Evolutionary conservation across 2,113 vertebrate species (phyloP).

Genomic region (Lagopus leucura): DNA sequence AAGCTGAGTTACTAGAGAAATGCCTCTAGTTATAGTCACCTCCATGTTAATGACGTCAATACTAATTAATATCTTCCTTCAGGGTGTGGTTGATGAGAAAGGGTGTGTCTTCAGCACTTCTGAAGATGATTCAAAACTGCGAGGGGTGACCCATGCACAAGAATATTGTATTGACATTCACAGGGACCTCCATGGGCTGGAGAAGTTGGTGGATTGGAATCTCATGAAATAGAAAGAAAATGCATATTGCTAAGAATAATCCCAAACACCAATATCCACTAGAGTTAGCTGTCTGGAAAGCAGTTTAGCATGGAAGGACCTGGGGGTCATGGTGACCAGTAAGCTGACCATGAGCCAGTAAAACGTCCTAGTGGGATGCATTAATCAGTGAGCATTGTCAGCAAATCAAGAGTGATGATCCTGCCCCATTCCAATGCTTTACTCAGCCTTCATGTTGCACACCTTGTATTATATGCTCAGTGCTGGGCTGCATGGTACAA

Average conservation of each 20-base stretch:
- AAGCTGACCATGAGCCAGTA: neutral
- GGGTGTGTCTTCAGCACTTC: neutral
- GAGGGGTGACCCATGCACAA: neutral
- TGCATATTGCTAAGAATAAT: neutral
- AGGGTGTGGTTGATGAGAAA: neutral
- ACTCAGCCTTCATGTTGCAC: neutral
- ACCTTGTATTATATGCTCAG: neutral
- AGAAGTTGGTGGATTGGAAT: neutral
- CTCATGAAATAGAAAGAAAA: neutral
- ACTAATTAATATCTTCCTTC: neutral
- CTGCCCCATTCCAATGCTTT: neutral
- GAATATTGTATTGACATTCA: neutral
- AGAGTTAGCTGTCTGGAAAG: neutral
- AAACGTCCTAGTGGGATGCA: neutral
- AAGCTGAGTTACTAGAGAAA: neutral
- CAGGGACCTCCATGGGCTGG: neutral
- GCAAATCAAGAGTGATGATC: rapidly evolving
- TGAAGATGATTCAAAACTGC: neutral
- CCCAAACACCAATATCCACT: neutral
- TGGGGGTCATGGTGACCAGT: neutral
- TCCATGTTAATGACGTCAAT: neutral
- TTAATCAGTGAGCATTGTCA: neutral
- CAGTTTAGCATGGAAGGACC: neutral
- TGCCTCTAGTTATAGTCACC: neutral
- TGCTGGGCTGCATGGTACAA: neutral